A percentile compares a stretch with the other conserved stretches of the same genome.
phyloP scores from a whole-genome alignment of 2,797 vertebrate species.

The Gallirallus australis region DNA sequence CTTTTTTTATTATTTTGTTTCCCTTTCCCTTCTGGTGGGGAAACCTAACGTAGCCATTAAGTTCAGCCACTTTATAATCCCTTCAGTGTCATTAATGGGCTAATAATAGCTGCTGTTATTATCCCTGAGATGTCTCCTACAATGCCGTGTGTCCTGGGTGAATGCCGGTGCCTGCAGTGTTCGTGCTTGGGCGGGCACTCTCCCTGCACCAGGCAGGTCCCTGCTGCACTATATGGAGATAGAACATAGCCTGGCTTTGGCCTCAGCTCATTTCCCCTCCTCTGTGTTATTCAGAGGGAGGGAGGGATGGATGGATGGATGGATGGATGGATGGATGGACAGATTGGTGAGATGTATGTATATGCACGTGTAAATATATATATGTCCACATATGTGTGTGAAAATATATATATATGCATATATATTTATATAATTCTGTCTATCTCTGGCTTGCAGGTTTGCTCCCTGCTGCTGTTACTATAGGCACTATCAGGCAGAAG shows the following conservation, averaged over 20 bases:
- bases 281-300: no score
- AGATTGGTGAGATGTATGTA: no score
- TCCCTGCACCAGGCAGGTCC: neutral
- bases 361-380: fast-evolving
- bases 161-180: neutral
- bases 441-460: neutral
- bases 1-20: neutral
- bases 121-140: neutral
- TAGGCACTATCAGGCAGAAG: neutral
- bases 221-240: fast-evolving
- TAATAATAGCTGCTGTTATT: slow-evolving; percentile 18
- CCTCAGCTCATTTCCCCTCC: neutral
- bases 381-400: fast-evolving
- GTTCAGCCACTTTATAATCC: neutral
- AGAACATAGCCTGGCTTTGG: neutral
- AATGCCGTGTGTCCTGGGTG: neutral
- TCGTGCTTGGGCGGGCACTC: fast-evolving
- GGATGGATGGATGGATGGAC: no score
- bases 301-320: no score
- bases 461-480: neutral
- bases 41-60: neutral
- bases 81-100: neutral
- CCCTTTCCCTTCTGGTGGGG: neutral
- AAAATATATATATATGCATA: no score
- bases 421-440: no score